Evolutionary conservation across 1,140 invertebrate genomes (phyloP).

Genomic region (Pectinophora gossypiella): DNA sequence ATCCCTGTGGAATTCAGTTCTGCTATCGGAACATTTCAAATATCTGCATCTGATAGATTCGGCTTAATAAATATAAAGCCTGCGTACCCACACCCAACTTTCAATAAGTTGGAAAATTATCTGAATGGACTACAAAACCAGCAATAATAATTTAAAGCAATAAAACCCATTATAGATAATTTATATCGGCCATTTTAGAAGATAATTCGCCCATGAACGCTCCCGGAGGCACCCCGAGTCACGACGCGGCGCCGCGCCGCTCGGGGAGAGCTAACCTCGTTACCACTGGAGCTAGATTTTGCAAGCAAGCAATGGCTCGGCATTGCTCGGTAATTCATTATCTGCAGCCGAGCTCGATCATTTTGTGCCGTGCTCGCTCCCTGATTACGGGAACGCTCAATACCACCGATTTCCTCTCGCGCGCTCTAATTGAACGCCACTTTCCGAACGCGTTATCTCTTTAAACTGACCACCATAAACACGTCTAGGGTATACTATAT

Average conservation of each 20-base stretch:
- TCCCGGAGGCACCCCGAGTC: conserved; percentile 48
- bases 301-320: conserved; percentile 45
- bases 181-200: conserved; percentile 53
- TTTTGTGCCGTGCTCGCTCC: conserved; percentile 35
- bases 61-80: not conserved
- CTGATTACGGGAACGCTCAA: conserved; percentile 50
- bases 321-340: conserved; percentile 52
- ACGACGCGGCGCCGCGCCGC: conserved; percentile 21
- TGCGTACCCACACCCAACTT: not conserved
- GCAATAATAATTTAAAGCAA: conserved; percentile 41
- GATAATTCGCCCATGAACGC: conserved; percentile 51
- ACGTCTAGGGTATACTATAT: not conserved
- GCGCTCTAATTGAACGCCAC: conserved; percentile 38
- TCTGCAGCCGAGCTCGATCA: conserved; percentile 42
- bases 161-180: conserved; percentile 52
- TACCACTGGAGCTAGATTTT: conserved; percentile 55
- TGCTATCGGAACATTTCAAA: not conserved
- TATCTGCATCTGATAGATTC: not conserved
- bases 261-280: conserved; percentile 51
- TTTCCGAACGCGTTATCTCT: conserved; percentile 34
- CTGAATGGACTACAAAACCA: conserved; percentile 13
- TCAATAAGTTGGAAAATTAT: conserved; percentile 19
- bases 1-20: conserved; percentile 26
- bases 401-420: conserved; percentile 41
- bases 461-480: conserved; percentile 28